Evolutionary conservation across 2,888 invertebrate genomes (phyloP), one percentile per base, ranked within the genome.

Genomic region (Rutpela maculata): DNA sequence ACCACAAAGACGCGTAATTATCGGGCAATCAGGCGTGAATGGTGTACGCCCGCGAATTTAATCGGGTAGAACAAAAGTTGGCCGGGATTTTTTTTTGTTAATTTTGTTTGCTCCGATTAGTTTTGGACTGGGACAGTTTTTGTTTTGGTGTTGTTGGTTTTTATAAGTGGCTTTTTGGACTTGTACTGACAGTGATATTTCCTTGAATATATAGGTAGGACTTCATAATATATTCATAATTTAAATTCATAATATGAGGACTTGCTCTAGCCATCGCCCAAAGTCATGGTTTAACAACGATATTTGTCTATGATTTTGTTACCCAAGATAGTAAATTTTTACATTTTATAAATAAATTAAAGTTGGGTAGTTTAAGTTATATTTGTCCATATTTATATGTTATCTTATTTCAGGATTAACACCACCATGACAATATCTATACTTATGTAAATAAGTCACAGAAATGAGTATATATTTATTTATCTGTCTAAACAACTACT

Each of bases 1-100:
- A 88, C 87, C 88, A 87, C 86, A 85, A 87, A 85, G 85, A 86
- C 87, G 88, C 85, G 84, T 87, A 88, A 88, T 89, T 88, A 87
- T 86, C 85, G 87, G 85, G 85, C 87, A 88, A 88, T 88, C 87
- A 88, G 85, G 86, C 88, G 88, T 87, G 87, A 88, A 86, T 85
- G 86, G 86, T 86, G 83, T 83, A 87, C 87, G 87, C 86, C 86
- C 86, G 86, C 86, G 85, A 81, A 66, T 73, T 84, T 80, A 80
- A 78, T 82, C 78, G 75, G 74, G 73, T 62, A 70, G 78, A 80
- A 81, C 79, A 85, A 82, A 74, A 79, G 78, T 78, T 74, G 77
- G 73, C 69, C 79, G 78, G 57, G 72, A 71, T 67, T 80, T 75
- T 80, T n/a, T 80, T 80, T 76, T 76, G 75, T 71, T 59, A 68